Conservation (phyloP, 35 echinoderm and acorn worm species). For the Ophioderma brevispina region DNA sequence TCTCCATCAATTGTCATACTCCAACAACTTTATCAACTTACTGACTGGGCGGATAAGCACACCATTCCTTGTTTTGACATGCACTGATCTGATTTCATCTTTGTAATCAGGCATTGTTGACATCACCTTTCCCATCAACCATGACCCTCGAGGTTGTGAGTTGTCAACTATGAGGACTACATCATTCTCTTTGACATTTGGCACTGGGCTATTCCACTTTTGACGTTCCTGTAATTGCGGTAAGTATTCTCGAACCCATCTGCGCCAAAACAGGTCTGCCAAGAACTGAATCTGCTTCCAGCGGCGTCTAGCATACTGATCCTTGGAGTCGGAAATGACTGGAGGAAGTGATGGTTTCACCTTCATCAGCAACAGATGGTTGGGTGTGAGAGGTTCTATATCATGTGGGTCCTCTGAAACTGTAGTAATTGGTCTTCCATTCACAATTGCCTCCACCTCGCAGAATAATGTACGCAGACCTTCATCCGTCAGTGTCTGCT, state of each 20-base stretch:
- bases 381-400: constrained; percentile 59
- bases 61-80: no score
- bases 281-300: constrained; percentile 69
- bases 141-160: constrained; percentile 24
- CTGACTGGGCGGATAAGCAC: no score
- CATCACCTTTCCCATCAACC: constrained; percentile 36
- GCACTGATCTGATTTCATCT: no score
- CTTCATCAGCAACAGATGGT: constrained; percentile 45
- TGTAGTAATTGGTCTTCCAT: constrained; percentile 17
- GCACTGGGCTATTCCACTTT: constrained; percentile 27
- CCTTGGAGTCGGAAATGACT: constrained; percentile 34
- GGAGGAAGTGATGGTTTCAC: neutral
- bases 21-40: no score
- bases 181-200: constrained; percentile 22
- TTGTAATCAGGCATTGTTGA: no score
- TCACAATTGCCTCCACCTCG: constrained; percentile 40
- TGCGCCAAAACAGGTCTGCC: constrained; percentile 60
- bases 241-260: constrained; percentile 69
- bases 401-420: constrained; percentile 67
- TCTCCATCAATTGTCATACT: no score
- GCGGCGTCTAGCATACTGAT: constrained; percentile 38
- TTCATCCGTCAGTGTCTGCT: constrained; percentile 33
- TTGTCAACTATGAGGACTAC: constrained; percentile 42
- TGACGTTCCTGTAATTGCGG: constrained; percentile 51
- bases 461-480: constrained; percentile 32